Conservation (phyloP, 2,113 vertebrate genomes). For the Felis chaus region DNA sequence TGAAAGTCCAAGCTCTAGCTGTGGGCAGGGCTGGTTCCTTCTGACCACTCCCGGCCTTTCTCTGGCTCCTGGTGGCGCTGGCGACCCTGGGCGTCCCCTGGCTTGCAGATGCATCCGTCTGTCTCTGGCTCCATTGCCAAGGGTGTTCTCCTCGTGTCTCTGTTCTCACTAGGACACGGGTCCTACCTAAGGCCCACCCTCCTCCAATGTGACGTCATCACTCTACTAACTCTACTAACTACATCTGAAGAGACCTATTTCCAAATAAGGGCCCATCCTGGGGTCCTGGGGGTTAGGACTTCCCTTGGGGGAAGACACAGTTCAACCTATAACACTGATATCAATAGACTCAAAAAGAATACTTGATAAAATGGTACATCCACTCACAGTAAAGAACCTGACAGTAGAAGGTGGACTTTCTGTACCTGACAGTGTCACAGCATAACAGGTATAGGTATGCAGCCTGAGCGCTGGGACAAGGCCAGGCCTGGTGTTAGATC, state of each 20-base stretch:
- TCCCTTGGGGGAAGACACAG: background rate
- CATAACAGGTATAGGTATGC: background rate
- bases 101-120: background rate
- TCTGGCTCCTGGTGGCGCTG: background rate
- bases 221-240: background rate
- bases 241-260: background rate
- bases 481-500: background rate
- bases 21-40: background rate
- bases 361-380: background rate
- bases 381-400: background rate
- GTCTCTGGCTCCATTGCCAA: background rate
- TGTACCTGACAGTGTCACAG: background rate
- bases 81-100: no score
- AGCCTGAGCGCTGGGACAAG: background rate
- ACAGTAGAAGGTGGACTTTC: background rate
- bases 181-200: background rate
- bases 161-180: background rate
- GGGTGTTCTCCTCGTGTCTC: background rate
- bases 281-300: background rate
- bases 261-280: background rate
- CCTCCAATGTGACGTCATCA: background rate
- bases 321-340: background rate
- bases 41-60: background rate
- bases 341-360: background rate
- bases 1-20: background rate